phyloP scores from a whole-genome alignment of 2,113 vertebrate genomes.

The Carlito syrichta region DNA sequence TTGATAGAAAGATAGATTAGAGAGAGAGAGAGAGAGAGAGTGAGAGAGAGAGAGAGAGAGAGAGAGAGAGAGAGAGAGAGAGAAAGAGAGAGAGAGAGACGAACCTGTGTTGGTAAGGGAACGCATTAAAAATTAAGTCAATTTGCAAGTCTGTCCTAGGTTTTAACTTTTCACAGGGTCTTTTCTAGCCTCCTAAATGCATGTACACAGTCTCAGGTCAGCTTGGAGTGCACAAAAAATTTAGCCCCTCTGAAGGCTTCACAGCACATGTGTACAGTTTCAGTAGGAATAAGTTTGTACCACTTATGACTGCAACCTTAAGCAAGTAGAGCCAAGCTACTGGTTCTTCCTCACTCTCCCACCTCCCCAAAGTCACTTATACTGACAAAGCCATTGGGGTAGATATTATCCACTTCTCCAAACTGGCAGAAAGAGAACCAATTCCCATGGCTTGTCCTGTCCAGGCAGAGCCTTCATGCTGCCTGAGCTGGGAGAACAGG shows the following conservation, averaged over 20 bases:
- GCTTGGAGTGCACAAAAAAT: background rate
- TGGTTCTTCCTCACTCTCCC: background rate
- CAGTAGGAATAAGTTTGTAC: background rate
- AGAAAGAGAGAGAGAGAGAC: too few species aligned
- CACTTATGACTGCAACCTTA: background rate
- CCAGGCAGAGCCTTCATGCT: background rate
- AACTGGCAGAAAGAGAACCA: background rate
- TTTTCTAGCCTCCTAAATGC: background rate
- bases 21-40: too few species aligned
- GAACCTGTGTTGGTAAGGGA: background rate
- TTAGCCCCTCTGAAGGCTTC: background rate
- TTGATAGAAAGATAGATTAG: too few species aligned
- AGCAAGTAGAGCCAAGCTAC: background rate
- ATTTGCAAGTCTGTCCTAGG: background rate
- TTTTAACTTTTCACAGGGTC: background rate
- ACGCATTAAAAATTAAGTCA: background rate
- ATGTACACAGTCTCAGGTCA: background rate
- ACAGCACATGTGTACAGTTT: background rate
- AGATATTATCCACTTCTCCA: background rate
- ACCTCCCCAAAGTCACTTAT: background rate
- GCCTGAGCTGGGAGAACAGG: background rate
- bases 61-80: too few species aligned
- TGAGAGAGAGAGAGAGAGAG: too few species aligned
- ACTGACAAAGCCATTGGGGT: background rate
- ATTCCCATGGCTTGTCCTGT: background rate